Evolutionary conservation across 2,113 vertebrate genomes (phyloP).

Genomic region (Pitta sordida): DNA sequence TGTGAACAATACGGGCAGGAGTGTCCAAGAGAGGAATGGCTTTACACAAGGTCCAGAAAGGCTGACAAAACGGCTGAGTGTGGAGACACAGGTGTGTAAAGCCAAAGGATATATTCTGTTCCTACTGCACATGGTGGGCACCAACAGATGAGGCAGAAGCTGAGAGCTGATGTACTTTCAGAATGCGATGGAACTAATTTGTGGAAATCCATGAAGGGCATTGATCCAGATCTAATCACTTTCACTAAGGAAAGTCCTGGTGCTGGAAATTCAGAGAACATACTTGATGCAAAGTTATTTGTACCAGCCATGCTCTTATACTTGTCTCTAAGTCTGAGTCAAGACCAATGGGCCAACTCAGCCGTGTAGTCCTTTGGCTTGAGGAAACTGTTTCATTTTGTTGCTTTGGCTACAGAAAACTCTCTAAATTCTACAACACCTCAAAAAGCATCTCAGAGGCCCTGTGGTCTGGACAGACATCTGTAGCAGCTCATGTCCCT

Average conservation of each 20-base stretch:
- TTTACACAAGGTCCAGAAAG: not conserved
- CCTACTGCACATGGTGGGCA: accelerated
- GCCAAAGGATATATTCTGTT: not conserved
- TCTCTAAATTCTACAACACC: not conserved
- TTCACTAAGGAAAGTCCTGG: not conserved
- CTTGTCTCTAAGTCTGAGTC: not conserved
- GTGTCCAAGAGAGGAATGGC: not conserved
- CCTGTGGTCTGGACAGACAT: not conserved
- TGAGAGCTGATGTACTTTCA: not conserved
- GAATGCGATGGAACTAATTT: not conserved
- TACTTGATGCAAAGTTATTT: not conserved
- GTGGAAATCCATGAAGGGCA: not conserved
- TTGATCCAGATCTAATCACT: not conserved
- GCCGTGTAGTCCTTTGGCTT: not conserved
- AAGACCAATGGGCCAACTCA: accelerated
- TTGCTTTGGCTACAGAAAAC: not conserved
- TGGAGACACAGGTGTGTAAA: not conserved
- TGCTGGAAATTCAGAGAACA: not conserved
- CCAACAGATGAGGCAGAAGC: not conserved
- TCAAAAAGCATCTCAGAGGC: not conserved
- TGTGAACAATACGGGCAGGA: not conserved
- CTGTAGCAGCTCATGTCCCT: not conserved
- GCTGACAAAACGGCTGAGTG: not conserved
- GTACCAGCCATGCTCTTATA: not conserved
- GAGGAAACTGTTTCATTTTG: not conserved